phyloP scores from a whole-genome alignment of 2,113 vertebrate species.

The Polyodon spathula region DNA sequence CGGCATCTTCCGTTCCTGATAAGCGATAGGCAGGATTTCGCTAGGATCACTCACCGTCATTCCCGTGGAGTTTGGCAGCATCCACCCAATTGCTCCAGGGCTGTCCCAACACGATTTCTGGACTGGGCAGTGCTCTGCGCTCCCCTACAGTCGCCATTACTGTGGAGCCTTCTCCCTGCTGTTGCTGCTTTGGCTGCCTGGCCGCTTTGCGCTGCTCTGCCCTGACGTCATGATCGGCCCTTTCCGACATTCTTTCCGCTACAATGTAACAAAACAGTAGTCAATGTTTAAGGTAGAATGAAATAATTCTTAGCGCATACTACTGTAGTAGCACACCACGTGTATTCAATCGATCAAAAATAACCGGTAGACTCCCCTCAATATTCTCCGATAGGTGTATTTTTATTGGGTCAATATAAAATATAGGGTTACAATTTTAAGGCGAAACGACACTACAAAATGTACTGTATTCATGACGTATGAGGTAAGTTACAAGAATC shows the following conservation, averaged over 20 bases:
- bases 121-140: constrained; percentile 88
- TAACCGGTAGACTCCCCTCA: not conserved
- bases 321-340: constrained; percentile 16
- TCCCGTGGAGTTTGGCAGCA: constrained; percentile 82
- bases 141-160: constrained; percentile 90
- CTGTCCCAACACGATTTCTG: constrained; percentile 89
- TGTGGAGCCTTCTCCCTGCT: constrained; percentile 72
- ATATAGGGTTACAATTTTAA: constrained; percentile 24
- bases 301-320: constrained; percentile 33
- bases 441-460: constrained; percentile 12
- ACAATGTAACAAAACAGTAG: constrained; percentile 79
- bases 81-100: constrained; percentile 93
- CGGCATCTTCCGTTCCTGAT: constrained; percentile 39
- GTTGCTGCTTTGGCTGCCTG: constrained; percentile 64
- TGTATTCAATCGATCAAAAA: too few species aligned
- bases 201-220: constrained; percentile 87
- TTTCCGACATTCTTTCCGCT: constrained; percentile 99
- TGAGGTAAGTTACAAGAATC: constrained; percentile 5
- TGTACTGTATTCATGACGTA: constrained; percentile 7
- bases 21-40: constrained; percentile 27
- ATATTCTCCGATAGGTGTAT: constrained; percentile 1
- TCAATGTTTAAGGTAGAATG: constrained; percentile 38
- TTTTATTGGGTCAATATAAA: constrained; percentile 1
- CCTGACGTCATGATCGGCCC: constrained; percentile 94
- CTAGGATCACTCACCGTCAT: constrained; percentile 74